Base-by-base conservation (phyloP, 2,113 vertebrate genomes). In the Gymnorhina tibicen region DNA sequence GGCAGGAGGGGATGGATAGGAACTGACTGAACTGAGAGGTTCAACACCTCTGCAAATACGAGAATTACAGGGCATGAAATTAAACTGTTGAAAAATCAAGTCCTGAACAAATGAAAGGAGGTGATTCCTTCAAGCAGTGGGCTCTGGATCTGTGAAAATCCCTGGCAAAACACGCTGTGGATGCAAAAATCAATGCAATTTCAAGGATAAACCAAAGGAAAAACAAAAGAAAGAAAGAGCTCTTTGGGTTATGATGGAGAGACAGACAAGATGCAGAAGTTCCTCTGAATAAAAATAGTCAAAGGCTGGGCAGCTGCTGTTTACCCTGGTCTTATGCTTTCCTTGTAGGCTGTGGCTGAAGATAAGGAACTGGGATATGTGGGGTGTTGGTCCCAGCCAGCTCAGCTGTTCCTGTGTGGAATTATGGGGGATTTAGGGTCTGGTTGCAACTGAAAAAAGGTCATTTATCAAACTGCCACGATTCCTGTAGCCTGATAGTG, bases 61-160 rank as follows among this genome's bases (percentile, higher is more conserved):
- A 18, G 79, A 73, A 72, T 69, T 86, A 73, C 59, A 69, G 44
- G 58, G 67, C 79, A 88, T 95, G 86, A 95, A 92, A 93, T 96
- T 80, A 88, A 94, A 88, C 72, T 83, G 55, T 52, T 79, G 68
- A 49, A 86, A 93, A 94, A 86, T 60, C 76, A 56, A 83, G 46
- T 6, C 59, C 75, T 53, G 83, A 83, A 63, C 67, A 88, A 95
- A 91, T 9, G 7, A 55, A 70, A 80, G 37, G 78, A 75, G 85
- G 44, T 60, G 67, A 88, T 88, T 85, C 73, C 69, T 89, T 76
- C 33, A 33, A 88, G 72, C 44, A 55, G 11, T 1, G 13, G 15
- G n/a, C 22, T 68, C 49, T 52, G 62, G 63, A 85, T 12, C 49
- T 47, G 21, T 67, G 85, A 82, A 78, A 82, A 35, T 85, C 47